Evolutionary conservation across 2,888 invertebrate genomes (phyloP).

Genomic region (Eudemis profundana): DNA sequence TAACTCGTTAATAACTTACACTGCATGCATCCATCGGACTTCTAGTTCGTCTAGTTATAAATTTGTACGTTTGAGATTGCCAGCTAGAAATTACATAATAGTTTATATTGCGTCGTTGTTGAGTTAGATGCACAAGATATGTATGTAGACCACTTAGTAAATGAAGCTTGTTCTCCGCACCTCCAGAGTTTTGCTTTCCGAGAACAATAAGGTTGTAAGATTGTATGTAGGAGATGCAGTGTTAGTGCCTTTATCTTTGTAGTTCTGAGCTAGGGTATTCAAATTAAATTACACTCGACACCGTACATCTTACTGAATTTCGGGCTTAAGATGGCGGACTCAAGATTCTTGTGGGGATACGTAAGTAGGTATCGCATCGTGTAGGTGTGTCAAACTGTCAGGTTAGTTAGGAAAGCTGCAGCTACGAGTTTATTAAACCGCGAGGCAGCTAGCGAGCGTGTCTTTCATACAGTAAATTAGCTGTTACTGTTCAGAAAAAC

Average conservation of each 20-base stretch:
- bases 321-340: slow-evolving; percentile 47
- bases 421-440: slow-evolving; percentile 28
- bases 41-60: slow-evolving; percentile 18
- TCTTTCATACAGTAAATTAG: slow-evolving; percentile 19
- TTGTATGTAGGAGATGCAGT: background rate
- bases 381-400: slow-evolving; percentile 23
- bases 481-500: slow-evolving; percentile 12
- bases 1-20: slow-evolving; percentile 2
- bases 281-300: slow-evolving; percentile 60
- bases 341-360: slow-evolving; percentile 45
- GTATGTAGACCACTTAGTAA: slow-evolving; percentile 52
- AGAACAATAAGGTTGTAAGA: slow-evolving; percentile 20
- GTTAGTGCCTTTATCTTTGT: slow-evolving; percentile 43
- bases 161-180: slow-evolving; percentile 53
- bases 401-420: slow-evolving; percentile 26
- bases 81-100: slow-evolving; percentile 30
- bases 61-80: slow-evolving; percentile 26
- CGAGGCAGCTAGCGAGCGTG: slow-evolving; percentile 16
- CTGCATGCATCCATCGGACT: slow-evolving; percentile 5
- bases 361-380: slow-evolving; percentile 19
- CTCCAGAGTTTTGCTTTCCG: slow-evolving; percentile 4
- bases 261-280: slow-evolving; percentile 47
- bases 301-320: slow-evolving; percentile 55
- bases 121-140: slow-evolving; percentile 33
- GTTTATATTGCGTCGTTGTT: slow-evolving; percentile 24